Percentiles rank a stretch among this genome's conserved stretches.
Evolutionary conservation across 2,113 vertebrate species (phyloP).

Genomic region (Calonectris borealis): DNA sequence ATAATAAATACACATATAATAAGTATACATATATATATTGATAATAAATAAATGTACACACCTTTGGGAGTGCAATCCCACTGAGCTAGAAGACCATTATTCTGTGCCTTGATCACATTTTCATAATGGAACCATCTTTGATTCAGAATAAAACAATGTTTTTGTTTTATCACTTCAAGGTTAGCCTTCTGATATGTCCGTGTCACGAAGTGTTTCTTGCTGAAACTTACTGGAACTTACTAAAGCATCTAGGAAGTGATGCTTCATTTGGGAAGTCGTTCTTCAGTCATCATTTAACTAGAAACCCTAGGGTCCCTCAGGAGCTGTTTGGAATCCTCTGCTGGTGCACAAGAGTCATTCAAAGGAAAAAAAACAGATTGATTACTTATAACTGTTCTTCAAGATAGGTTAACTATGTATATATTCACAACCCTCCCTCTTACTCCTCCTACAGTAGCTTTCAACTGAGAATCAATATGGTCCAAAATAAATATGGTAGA

Average conservation of each 20-base stretch:
- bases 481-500: not conserved
- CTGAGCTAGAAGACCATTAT: not conserved
- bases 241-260: not conserved
- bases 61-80: not conserved
- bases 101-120: not conserved
- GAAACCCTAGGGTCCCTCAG: not conserved
- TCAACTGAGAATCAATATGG: not conserved
- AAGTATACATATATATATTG: not conserved
- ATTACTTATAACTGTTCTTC: not conserved
- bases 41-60: not conserved
- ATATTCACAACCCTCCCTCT: not conserved
- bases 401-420: not conserved
- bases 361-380: not conserved
- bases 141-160: accelerated
- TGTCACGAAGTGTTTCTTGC: not conserved
- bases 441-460: not conserved
- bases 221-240: not conserved
- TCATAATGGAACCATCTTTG: not conserved
- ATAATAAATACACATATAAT: not conserved
- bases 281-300: not conserved
- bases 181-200: not conserved
- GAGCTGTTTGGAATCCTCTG: not conserved
- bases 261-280: not conserved
- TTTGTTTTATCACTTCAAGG: not conserved
- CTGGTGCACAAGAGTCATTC: not conserved